phyloP scores from a whole-genome alignment of 2,113 vertebrate species.

The Apodemus sylvaticus region DNA sequence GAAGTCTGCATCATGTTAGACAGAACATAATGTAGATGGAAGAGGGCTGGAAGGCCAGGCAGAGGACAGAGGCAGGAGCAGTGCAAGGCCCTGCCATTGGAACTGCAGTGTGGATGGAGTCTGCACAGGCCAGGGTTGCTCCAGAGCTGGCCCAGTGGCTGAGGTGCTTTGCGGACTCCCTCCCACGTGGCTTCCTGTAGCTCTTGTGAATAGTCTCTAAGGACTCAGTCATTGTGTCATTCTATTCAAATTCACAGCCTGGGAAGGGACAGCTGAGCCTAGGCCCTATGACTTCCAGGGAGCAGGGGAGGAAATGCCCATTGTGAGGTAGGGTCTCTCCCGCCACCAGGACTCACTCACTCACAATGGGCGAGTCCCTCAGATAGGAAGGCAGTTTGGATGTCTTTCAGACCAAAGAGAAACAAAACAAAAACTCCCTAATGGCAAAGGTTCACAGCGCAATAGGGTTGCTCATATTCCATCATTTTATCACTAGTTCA shows the following conservation, averaged over 20 bases:
- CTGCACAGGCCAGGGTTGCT: neutral
- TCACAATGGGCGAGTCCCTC: constrained; percentile 9
- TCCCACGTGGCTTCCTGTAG: neutral
- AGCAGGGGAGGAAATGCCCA: constrained; percentile 15
- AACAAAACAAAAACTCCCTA: neutral
- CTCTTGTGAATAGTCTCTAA: neutral
- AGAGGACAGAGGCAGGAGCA: neutral
- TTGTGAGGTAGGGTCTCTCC: constrained; percentile 35
- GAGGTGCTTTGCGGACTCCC: neutral
- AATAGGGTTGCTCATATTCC: neutral
- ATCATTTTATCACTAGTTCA: neutral
- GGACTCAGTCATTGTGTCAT: neutral
- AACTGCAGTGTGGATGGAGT: fast-evolving
- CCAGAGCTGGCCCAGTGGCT: no score
- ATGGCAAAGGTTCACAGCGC: neutral
- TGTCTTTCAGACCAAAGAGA: constrained; percentile 23
- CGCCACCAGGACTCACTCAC: neutral
- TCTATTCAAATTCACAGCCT: neutral
- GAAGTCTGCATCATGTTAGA: neutral
- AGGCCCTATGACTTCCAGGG: neutral
- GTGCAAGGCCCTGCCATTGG: neutral
- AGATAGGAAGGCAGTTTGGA: constrained; percentile 25
- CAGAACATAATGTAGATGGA: neutral
- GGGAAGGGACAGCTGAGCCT: neutral
- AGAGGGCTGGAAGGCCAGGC: neutral